These are phyloP conservation scores for Pempheris klunzingeri DNA, from an alignment of 2,797 vertebrate species.

Conservation along the genomic window DNA sequence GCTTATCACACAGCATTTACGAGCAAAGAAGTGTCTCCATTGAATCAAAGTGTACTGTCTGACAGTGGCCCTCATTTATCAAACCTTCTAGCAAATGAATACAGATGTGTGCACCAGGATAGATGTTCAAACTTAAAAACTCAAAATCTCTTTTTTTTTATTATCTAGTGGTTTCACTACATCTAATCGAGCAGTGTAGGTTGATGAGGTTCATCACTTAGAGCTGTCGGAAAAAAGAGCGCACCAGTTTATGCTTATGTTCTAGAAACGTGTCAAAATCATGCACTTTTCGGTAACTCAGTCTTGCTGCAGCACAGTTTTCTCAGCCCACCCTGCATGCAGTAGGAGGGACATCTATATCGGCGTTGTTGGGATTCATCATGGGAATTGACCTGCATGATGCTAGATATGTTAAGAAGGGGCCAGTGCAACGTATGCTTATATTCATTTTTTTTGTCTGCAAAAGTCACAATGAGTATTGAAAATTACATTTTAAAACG, in stretches of 20 bases:
- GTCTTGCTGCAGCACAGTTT: conserved; percentile 3
- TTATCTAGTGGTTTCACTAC: conserved; percentile 18
- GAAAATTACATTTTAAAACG: conserved; percentile 22
- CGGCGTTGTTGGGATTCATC: conserved; percentile 4
- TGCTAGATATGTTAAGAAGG: neutral
- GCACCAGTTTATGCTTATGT: conserved; percentile 3
- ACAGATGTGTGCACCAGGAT: conserved; percentile 19
- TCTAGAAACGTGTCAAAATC: neutral
- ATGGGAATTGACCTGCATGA: neutral
- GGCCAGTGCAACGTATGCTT: conserved; percentile 1
- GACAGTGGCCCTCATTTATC: conserved; percentile 34
- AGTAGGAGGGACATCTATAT: conserved; percentile 12
- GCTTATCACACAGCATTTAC: conserved; percentile 54
- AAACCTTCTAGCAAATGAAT: conserved; percentile 30
- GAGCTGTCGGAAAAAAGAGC: conserved; percentile 10
- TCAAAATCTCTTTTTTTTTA: conserved; percentile 7
- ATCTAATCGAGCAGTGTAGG: conserved; percentile 21
- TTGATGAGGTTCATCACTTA: conserved; percentile 10
- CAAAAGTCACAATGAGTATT: conserved; percentile 10
- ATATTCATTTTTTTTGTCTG: conserved; percentile 6
- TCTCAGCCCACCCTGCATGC: neutral
- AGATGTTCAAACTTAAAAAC: neutral
- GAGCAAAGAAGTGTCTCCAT: conserved; percentile 31
- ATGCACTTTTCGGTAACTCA: neutral
- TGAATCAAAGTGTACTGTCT: conserved; percentile 38